Base-by-base conservation (phyloP, 2,113 vertebrate species). In the Lipotes vexillifer region DNA sequence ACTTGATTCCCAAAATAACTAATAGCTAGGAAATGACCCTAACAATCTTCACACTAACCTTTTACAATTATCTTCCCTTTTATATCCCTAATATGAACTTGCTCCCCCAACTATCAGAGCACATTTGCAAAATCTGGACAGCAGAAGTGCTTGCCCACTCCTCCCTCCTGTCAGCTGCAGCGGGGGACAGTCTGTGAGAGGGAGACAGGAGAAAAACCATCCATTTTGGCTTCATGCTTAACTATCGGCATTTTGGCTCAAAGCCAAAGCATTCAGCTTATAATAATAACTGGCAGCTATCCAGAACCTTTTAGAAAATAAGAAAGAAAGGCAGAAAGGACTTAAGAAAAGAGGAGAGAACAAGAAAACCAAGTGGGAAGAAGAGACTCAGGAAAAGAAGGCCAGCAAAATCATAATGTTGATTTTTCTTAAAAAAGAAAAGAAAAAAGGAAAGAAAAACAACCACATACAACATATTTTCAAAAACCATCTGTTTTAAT, bases 231-330 rank as follows among this genome's bases (percentile, higher is more conserved):
- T 98, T 98, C 93, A 68, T 81, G 88, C 96, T 98, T 96, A 98
- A 98, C 98, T 98, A 97, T 98, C 59, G 8, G 85, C 94, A 97
- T 97, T 97, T 98, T 98, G 99, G 98, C 97, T 96, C 95, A 25
- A 25, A 31, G 97, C 98, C 98, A 98, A 63, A 78, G 93, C 92
- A 97, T 96, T 96, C 98, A 97, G 97, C 9, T 98, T 98, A 97
- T 97, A 97, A 98, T 98, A 98, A 98, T 98, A 98, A 97, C 94
- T 98, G 98, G 98, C 97, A 97, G 59, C 2, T 0, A 71, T 97
- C 98, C 98, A 99, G 98, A 80, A 75, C 74, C 96, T 98, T 98
- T 98, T 96, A 98, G 96, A 97, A 93, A 77, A 96, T 74, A 91
- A 96, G 83, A 88, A 90, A 91, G 61, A 91, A 88, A 84, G 69